Percentiles rank a stretch among this genome's conserved stretches.
These are phyloP conservation scores for Campoletis raptor DNA, from an alignment of 2,888 invertebrate species.

Conservation along the genomic window DNA sequence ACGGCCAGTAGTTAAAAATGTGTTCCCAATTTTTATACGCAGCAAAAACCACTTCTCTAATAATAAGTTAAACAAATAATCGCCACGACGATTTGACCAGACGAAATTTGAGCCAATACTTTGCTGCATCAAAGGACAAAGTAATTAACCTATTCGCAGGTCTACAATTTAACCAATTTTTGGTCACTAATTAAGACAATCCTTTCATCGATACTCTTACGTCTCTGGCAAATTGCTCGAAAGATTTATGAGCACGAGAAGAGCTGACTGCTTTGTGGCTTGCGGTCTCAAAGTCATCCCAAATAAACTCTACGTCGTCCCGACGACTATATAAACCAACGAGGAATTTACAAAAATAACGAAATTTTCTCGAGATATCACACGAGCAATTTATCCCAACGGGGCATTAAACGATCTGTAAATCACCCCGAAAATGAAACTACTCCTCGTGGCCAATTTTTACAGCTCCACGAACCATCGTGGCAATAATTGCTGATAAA, in stretches of 20 bases:
- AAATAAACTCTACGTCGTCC: slow-evolving; percentile 11
- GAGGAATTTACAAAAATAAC: slow-evolving; percentile 34
- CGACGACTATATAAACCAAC: background rate
- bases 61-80: background rate
- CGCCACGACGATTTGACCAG: background rate
- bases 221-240: background rate
- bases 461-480: background rate
- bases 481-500: background rate
- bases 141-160: background rate
- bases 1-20: background rate
- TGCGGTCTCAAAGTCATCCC: slow-evolving; percentile 19
- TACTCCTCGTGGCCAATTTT: background rate
- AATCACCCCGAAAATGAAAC: slow-evolving; percentile 70
- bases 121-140: background rate
- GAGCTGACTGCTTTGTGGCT: slow-evolving; percentile 16
- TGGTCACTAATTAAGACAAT: background rate
- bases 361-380: slow-evolving; percentile 11
- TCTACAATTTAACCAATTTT: background rate
- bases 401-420: slow-evolving; percentile 73
- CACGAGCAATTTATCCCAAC: slow-evolving; percentile 75
- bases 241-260: slow-evolving; percentile 20
- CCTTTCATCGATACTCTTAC: slow-evolving; percentile 17
- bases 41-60: background rate
- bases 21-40: background rate
- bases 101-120: background rate